phyloP scores from a whole-genome alignment of 2,113 vertebrate species.

The Poeciliopsis turrubarensis region DNA sequence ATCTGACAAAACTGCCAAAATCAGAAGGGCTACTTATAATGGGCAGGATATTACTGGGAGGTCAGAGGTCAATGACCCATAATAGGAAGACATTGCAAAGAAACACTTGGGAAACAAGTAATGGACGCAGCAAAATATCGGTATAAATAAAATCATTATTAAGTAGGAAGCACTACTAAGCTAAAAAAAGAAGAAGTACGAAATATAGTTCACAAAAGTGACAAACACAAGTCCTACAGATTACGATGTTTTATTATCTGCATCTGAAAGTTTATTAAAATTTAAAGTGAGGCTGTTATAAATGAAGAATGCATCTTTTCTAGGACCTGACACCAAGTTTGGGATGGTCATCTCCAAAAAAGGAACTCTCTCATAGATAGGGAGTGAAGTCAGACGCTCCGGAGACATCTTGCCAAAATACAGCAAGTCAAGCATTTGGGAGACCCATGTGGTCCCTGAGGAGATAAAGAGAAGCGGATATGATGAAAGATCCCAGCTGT shows the following conservation, averaged over 20 bases:
- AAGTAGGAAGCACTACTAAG: neutral
- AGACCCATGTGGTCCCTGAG: slow-evolving; percentile 84
- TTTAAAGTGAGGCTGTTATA: neutral
- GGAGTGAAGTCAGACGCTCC: slow-evolving; percentile 62
- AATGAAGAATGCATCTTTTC: neutral
- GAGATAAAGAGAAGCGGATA: neutral
- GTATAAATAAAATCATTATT: neutral
- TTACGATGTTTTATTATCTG: neutral
- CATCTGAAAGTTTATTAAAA: neutral
- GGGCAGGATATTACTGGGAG: neutral
- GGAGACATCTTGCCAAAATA: slow-evolving; percentile 61
- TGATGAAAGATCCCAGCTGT: neutral
- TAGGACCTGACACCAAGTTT: neutral
- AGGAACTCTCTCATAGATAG: slow-evolving; percentile 76
- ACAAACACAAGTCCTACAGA: neutral
- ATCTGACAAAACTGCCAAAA: neutral
- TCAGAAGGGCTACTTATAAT: neutral
- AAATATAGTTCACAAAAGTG: neutral
- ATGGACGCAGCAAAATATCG: neutral
- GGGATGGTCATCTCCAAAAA: slow-evolving; percentile 74
- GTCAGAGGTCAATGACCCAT: neutral
- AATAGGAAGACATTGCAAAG: neutral
- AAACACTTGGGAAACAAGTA: neutral
- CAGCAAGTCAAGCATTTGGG: slow-evolving; percentile 80
- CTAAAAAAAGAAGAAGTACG: neutral